phyloP scores from a whole-genome alignment of 2,888 invertebrate genomes.

The Clistopyga incitator region DNA sequence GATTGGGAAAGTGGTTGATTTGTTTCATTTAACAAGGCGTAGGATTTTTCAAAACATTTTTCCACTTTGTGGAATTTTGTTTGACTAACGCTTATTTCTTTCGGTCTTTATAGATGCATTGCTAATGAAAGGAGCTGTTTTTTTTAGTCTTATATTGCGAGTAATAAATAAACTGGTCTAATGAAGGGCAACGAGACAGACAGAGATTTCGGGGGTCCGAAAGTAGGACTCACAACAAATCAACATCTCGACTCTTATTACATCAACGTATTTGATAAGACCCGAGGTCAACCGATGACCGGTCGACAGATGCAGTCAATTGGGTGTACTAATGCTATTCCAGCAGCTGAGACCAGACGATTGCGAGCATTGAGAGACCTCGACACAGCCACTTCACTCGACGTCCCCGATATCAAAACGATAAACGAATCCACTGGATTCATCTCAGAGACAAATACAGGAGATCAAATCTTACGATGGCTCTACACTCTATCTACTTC shows the following conservation, averaged over 20 bases:
- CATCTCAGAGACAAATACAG: neutral
- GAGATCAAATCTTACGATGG: constrained; percentile 3
- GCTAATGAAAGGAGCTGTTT: neutral
- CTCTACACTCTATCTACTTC: constrained; percentile 3
- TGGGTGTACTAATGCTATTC: constrained; percentile 66
- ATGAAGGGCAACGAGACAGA: constrained; percentile 41
- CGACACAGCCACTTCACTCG: constrained; percentile 25
- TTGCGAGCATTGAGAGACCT: constrained; percentile 42
- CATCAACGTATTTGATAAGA: constrained; percentile 80
- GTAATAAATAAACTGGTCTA: constrained; percentile 19
- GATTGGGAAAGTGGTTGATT: too few relatives aligned
- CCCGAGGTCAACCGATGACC: constrained; percentile 80
- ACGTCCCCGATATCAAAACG: constrained; percentile 46
- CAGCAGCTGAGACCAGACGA: constrained; percentile 42
- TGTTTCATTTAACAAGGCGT: too few relatives aligned
- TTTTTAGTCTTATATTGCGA: neutral
- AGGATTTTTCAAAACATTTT: too few relatives aligned
- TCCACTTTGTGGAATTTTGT: too few relatives aligned
- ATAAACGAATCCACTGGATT: constrained; percentile 35
- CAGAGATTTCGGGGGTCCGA: constrained; percentile 61
- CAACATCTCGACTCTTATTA: constrained; percentile 78
- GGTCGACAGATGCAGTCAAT: constrained; percentile 79
- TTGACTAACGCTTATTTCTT: too few relatives aligned
- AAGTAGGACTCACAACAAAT: constrained; percentile 75
- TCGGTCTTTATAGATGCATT: too few relatives aligned